Evolutionary conservation across 2,797 vertebrate genomes (phyloP).

Genomic region (Mus spretus): DNA sequence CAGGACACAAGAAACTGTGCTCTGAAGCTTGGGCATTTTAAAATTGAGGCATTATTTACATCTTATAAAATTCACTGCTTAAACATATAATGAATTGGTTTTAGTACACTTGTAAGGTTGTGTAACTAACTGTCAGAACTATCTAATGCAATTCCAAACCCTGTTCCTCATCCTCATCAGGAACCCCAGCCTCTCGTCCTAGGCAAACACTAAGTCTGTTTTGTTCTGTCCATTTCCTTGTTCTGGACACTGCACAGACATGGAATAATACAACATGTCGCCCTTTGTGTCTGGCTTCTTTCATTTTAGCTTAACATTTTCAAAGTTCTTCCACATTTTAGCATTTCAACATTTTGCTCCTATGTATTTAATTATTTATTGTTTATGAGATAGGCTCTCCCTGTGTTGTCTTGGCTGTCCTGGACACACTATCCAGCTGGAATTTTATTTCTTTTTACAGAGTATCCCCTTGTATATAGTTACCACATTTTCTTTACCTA

Average conservation of each 20-base stretch:
- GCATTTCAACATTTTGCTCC: conserved; percentile 2
- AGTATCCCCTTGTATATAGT: not conserved
- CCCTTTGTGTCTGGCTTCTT: conserved; percentile 11
- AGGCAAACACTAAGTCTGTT: conserved; percentile 5
- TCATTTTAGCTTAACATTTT: conserved; percentile 38
- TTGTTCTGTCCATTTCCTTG: conserved; percentile 1
- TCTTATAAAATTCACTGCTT: conserved; percentile 47
- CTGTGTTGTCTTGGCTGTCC: not conserved
- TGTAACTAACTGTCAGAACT: conserved; percentile 11
- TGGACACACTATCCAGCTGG: not conserved
- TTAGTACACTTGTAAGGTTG: conserved; percentile 18
- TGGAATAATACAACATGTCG: not conserved
- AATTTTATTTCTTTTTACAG: conserved; percentile 56
- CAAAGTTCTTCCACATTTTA: not conserved
- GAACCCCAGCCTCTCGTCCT: not conserved
- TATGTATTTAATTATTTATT: not conserved
- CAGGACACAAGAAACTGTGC: not conserved
- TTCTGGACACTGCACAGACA: conserved; percentile 35
- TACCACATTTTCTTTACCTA: conserved; percentile 47
- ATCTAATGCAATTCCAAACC: not conserved
- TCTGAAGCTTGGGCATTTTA: not conserved
- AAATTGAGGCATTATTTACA: conserved; percentile 49
- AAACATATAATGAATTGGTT: not conserved
- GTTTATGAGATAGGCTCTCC: not conserved
- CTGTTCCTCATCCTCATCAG: not conserved